Conservation (phyloP, 2,113 vertebrate genomes). For the Mirounga angustirostris region DNA sequence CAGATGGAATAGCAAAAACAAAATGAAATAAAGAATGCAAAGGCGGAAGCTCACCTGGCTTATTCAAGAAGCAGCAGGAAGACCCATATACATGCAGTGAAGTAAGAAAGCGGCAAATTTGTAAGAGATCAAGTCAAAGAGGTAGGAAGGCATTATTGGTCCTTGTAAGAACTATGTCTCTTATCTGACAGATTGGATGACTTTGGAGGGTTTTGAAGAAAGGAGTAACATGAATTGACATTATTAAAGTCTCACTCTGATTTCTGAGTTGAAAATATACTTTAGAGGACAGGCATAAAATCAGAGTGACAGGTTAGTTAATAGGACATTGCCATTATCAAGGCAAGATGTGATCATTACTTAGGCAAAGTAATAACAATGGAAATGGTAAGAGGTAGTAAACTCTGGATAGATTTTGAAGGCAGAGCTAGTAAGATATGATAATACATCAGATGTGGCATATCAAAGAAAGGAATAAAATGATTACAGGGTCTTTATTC, state of each 20-base stretch:
- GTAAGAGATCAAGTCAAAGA: background rate
- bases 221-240: background rate
- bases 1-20: background rate
- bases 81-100: background rate
- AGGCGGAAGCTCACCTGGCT: background rate
- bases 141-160: background rate
- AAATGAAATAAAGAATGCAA: background rate
- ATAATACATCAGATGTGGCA: background rate
- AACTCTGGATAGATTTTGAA: background rate
- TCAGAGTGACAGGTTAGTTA: background rate
- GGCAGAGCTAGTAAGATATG: background rate
- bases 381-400: background rate
- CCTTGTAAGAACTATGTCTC: background rate
- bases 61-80: background rate
- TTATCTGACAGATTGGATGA: background rate
- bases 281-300: constrained; percentile 7
- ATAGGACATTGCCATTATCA: background rate
- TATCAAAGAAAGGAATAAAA: background rate
- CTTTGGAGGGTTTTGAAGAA: background rate
- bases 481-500: background rate
- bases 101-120: background rate
- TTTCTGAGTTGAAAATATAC: background rate
- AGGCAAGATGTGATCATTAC: background rate
- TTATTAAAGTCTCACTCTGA: background rate
- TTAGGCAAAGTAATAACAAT: background rate